Evolutionary conservation across 2,113 vertebrate species (phyloP), one percentile per base, ranked within the genome.

Genomic region (Pseudopipra pipra): DNA sequence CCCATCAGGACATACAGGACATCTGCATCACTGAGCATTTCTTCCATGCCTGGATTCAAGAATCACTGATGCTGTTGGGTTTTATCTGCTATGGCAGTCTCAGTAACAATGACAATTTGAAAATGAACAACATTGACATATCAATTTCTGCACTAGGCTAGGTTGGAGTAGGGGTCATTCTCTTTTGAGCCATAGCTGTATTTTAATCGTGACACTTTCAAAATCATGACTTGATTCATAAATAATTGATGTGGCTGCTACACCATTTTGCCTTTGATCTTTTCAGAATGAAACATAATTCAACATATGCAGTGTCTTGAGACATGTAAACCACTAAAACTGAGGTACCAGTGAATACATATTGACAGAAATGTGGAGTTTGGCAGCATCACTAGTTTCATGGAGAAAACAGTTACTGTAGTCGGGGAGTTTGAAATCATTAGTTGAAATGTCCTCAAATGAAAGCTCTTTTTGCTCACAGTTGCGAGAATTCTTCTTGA

Each of bases 141-240:
- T 1, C 16, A 37, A 27, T 65, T 96, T 82, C 39, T 68, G 58
- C 68, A 67, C 73, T 85, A 82, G 25, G 5, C 33, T 76, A 82
- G 44, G 37, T 14, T 89, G 33, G 44, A 85, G n/a, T 14, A 87
- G 73, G 81, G 68, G 66, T 65, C 55, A 47, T 55, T 96, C 54
- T 28, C 33, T 85, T 89, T 68, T 56, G 33, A 96, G 41, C 35
- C 22, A 35, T 9, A 89, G 47, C 20, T 3, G 2, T 78, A 62
- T 73, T 94, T 89, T 76, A 73, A 82, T 66, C 25, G 54, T 85
- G 63, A 65, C 55, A 93, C 52, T 19, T 74, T 72, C 62, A 75
- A 70, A 85, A 95, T 91, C 3, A 21, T 94, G 21, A 76, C 23
- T 93, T 43, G 77, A 85, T 83, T 95, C n/a, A 78, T 78, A 85